Percentiles rank a stretch among this genome's conserved stretches.
Evolutionary conservation across 1,140 invertebrate genomes (phyloP).

Genomic region (Leptonema lineaticorne): DNA sequence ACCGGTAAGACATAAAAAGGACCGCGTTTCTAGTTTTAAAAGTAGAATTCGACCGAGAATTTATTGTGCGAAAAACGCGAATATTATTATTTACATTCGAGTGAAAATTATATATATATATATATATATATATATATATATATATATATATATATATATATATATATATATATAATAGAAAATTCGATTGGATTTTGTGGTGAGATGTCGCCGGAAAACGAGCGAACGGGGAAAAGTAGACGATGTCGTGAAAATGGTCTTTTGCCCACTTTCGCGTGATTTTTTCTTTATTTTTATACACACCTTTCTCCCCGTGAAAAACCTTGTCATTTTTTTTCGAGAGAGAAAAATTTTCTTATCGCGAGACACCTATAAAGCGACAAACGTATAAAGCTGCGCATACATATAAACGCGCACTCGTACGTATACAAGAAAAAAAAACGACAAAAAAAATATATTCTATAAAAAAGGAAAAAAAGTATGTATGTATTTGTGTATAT

Average conservation of each 20-base stretch:
- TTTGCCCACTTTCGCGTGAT: slow-evolving; percentile 3
- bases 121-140: background rate
- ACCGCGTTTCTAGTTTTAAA: background rate
- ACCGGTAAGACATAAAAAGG: background rate
- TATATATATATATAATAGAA: background rate
- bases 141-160: background rate
- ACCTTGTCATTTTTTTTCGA: slow-evolving; percentile 10
- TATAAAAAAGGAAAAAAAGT: no score
- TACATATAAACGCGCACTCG: background rate
- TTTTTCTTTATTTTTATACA: no score
- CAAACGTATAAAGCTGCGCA: no score
- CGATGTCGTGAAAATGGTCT: background rate
- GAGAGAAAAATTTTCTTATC: slow-evolving; percentile 7
- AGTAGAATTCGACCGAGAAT: background rate
- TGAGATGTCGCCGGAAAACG: background rate
- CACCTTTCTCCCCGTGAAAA: background rate
- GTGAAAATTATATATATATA: background rate
- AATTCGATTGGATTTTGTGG: background rate
- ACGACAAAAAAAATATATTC: no score
- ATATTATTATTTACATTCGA: background rate
- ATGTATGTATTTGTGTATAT: no score
- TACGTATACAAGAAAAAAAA: background rate
- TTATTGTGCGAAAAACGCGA: background rate
- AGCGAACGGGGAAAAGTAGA: background rate
- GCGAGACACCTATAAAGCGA: background rate